Evolutionary conservation across 2,797 vertebrate species (phyloP), one percentile per base, ranked within the genome.

Genomic region (Microctenopoma steveboyesi): DNA sequence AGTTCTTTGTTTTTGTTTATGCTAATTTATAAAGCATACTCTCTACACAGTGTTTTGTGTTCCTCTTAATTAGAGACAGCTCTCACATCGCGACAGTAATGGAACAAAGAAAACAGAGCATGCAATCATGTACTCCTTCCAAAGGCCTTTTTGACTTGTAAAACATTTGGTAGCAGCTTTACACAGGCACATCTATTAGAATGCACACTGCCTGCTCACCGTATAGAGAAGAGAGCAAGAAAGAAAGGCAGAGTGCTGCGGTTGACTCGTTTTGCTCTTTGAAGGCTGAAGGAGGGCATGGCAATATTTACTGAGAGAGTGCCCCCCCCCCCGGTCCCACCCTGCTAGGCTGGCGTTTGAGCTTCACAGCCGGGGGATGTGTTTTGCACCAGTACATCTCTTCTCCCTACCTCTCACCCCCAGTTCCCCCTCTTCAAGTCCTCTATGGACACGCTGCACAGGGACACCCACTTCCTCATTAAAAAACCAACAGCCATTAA

Each of bases 401-500:
- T 60, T 86, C 68, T 47, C 59, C 67, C 48, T 56, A 65, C 74
- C 50, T 65, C 25, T 25, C 22, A 22, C 10, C 33, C 10, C 18
- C 9, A 11, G 3, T 33, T 22, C 69, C 13, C 68, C 50, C 46
- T 40, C 84, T 72, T 76, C 62, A 89, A 90, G 73, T 91, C 81
- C 82, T 86, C 76, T 70, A 74, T 42, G 78, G 85, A 91, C 85
- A 86, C 7, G 33, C 83, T 88, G 82, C 77, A 89, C 76, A 92
- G 91, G 89, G 91, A 92, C 90, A 87, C 86, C 74, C 86, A 89
- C 84, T 86, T 92, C 86, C 84, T 91, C 84, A 92, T 95, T 95
- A 92, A 94, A 95, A 92, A 93, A 93, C 83, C 93, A 94, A 84
- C 82, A 86, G 67, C 79, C 85, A 93, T 94, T 94, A 94, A 95